A percentile compares a stretch with the other conserved stretches of the same genome.
Conservation (phyloP, 2,113 vertebrate genomes). For the Scartelaos histophorus region DNA sequence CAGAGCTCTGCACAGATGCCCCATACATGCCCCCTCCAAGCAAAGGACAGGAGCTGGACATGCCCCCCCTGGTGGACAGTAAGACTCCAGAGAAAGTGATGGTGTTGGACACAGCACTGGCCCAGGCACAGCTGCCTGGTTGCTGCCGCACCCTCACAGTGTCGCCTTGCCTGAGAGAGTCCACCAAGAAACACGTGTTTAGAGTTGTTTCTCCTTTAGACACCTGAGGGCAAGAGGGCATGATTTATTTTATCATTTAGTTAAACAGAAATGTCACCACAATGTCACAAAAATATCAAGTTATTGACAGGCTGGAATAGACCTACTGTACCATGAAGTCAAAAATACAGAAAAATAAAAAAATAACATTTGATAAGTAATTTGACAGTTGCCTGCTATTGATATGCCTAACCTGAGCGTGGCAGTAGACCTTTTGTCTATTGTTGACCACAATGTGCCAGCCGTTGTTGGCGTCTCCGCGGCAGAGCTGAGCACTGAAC, state of each 20-base stretch:
- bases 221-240: conserved; percentile 13
- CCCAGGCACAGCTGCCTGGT: conserved; percentile 19
- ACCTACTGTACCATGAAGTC: too few species aligned
- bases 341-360: too few species aligned
- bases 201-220: conserved; percentile 19
- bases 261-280: too few species aligned
- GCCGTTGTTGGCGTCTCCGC: neutral
- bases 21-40: neutral
- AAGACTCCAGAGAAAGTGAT: conserved; percentile 43
- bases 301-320: too few species aligned
- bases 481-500: conserved; percentile 40
- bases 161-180: conserved; percentile 15
- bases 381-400: neutral
- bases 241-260: neutral
- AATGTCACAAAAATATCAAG: neutral
- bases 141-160: conserved; percentile 23
- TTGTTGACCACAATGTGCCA: conserved; percentile 32
- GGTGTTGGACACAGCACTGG: conserved; percentile 19
- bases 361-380: neutral
- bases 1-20: neutral
- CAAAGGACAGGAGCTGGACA: conserved; percentile 17
- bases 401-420: conserved; percentile 25
- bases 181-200: conserved; percentile 37
- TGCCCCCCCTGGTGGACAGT: conserved; percentile 5
- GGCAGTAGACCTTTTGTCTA: neutral